These are phyloP conservation scores for Caenorhabditis parvicauda DNA, from an alignment of 2,888 invertebrate genomes.

Conservation along the genomic window DNA sequence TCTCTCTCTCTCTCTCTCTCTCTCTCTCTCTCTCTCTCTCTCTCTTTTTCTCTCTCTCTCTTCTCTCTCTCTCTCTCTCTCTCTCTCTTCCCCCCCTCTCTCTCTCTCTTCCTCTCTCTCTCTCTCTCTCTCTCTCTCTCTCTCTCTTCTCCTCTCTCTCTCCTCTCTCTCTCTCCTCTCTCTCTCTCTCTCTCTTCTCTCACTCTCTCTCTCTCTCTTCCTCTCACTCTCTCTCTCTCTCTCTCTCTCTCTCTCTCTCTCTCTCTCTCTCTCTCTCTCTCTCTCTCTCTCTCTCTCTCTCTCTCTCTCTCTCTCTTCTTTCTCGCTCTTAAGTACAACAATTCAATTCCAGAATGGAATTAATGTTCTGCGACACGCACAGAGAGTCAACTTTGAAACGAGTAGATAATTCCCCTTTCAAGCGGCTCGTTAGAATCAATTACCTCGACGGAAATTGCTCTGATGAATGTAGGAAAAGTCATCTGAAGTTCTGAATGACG, in stretches of 20 bases:
- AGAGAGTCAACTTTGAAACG: too few species aligned
- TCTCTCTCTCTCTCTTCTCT: slow-evolving; percentile 7
- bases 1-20: slow-evolving; percentile 4
- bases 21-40: background rate
- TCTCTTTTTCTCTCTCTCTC: background rate
- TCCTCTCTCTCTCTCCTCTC: background rate
- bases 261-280: slow-evolving; percentile 9
- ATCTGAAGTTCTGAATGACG: too few species aligned
- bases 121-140: slow-evolving; percentile 17
- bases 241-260: background rate
- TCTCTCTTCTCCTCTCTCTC: slow-evolving; percentile 9
- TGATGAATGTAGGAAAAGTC: too few species aligned
- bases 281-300: slow-evolving; percentile 5
- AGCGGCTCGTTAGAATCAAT: too few species aligned
- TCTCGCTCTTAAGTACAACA: too few species aligned
- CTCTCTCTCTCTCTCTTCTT: slow-evolving; percentile 8
- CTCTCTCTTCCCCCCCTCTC: background rate
- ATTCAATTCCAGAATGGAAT: too few species aligned
- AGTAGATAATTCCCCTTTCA: too few species aligned
- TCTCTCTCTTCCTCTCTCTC: slow-evolving; percentile 9
- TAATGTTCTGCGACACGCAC: too few species aligned
- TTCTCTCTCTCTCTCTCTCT: slow-evolving; percentile 8
- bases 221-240: slow-evolving; percentile 1
- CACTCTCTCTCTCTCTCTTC: slow-evolving; percentile 7
- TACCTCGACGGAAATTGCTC: too few species aligned